Evolutionary conservation across 2,113 vertebrate species (phyloP), one percentile per base, ranked within the genome.

Genomic region (Engraulis encrasicolus): DNA sequence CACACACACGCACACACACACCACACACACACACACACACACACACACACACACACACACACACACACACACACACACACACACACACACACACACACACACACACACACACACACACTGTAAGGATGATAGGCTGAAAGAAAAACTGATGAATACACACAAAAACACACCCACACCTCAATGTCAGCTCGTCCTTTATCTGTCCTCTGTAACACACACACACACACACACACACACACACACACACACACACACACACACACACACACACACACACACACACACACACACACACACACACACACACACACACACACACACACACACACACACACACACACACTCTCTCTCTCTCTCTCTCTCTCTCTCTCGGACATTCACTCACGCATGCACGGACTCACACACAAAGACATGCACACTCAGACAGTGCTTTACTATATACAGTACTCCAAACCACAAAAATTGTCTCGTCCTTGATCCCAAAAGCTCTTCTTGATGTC

Each of bases 131-230:
- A n/a, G n/a, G n/a, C n/a, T n/a, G n/a, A n/a, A n/a, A n/a, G n/a
- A n/a, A n/a, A n/a, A n/a, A n/a, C n/a, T n/a, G n/a, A 52, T 78
- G 86, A 84, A 45, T 87, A 81, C 82, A 82, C 58, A 87, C 80
- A 88, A 79, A 86, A 82, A 78, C 9, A 31, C 40, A 78, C 4
- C 19, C 83, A 84, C 17, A 17, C 49, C 40, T 37, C 18, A n/a
- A 12, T 38, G 36, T 54, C 17, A 50, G 36, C 18, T 58, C n/a
- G 79, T 91, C 45, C 50, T 66, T 27, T 66, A 66, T 66, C 58
- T 58, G 81, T 92, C 90, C 85, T 89, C 87, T 85, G 87, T 90
- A n/a, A n/a, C n/a, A n/a, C n/a, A n/a, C n/a, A n/a, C n/a, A n/a
- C n/a, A n/a, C n/a, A n/a, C n/a, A n/a, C n/a, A n/a, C n/a, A n/a